phyloP scores from a whole-genome alignment of 1,140 invertebrate species.

The Trichomalopsis sarcophagae region DNA sequence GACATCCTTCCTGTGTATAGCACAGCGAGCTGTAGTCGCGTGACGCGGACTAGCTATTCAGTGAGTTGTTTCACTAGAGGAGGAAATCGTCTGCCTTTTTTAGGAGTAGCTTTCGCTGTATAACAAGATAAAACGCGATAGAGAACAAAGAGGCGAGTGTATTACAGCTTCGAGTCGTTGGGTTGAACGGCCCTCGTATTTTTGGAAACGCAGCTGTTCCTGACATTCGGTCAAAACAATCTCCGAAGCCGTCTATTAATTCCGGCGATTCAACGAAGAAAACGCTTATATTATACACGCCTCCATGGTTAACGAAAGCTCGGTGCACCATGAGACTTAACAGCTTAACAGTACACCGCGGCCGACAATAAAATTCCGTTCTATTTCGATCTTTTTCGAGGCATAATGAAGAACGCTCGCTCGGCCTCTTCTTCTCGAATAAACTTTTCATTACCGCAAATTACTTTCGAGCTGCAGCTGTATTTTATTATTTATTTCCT shows the following conservation, averaged over 20 bases:
- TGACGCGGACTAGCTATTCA: not conserved
- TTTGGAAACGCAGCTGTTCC: not conserved
- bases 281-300: not conserved
- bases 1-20: constrained; percentile 34
- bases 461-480: not conserved
- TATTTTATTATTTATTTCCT: constrained; percentile 39
- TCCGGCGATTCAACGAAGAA: not conserved
- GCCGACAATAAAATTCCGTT: constrained; percentile 2
- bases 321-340: not conserved
- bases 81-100: not conserved
- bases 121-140: not conserved
- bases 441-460: constrained; percentile 25
- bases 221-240: not conserved
- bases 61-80: not conserved
- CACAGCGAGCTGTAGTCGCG: not conserved
- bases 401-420: not conserved
- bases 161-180: not conserved
- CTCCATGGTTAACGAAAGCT: not conserved
- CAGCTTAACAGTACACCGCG: not conserved
- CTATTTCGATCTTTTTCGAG: not conserved
- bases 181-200: not conserved
- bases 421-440: not conserved
- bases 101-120: not conserved
- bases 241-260: not conserved
- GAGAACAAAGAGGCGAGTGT: not conserved